Base-by-base conservation (phyloP, 2,888 invertebrate genomes). In the Rhagium mordax region DNA sequence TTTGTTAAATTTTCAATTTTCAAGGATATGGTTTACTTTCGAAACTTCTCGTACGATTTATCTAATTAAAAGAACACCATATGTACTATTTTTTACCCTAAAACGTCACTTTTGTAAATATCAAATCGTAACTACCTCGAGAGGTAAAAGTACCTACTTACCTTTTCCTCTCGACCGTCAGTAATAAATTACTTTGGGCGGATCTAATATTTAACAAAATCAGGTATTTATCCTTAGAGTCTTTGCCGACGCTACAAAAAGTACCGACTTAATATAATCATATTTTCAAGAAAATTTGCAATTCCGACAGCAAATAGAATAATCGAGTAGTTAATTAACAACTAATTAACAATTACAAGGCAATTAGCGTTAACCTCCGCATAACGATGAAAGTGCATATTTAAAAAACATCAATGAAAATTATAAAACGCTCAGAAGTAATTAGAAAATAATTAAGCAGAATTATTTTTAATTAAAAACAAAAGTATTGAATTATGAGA, bases 291-390 rank as follows among this genome's bases (percentile, higher is more conserved):
- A 15, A 27, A 57, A 27, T 59, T 59, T 16, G 15, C 1, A 33
- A 15, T 33, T 59, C 15, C 29, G 15, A 1, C 18, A 33, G 59
- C 29, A 59, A 59, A 29, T 29, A 59, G 16, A 59, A 59, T 59
- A 59, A 33, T 29, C 15, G 15, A 29, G 13, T 13, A 27, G 57
- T 27, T 27, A 57, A 57, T 57, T n/a, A 57, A 57, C 16, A 59
- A 18, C 59, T 29, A 59, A 59, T 59, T 59, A 59, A 27, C 59
- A 59, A 59, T 59, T 59, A 29, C 29, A 4, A 10, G 7, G n/a
- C 7, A 59, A 59, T 59, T 59, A 59, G 1, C 18, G n/a, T 15
- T 16, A 8, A 29, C 10, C 29, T 16, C 16, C 27, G 33, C 33
- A 33, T 33, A 33, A 13, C 1, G 55, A 24, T 24, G 24, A 21